A percentile compares a stretch with the other conserved stretches of the same genome.
Conservation (phyloP, 2,888 invertebrate genomes). For the Biston betularia region DNA sequence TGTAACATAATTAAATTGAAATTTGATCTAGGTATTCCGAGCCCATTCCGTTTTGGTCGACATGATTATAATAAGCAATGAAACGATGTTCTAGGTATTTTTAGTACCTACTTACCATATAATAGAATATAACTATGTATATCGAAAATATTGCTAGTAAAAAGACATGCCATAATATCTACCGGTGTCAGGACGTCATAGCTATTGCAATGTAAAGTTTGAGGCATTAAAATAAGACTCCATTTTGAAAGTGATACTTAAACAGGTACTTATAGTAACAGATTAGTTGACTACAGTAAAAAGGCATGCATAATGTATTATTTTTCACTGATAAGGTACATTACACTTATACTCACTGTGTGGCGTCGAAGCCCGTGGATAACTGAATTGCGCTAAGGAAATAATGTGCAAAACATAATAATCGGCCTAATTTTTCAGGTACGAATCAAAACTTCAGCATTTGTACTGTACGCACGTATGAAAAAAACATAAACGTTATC, state of each 20-base stretch:
- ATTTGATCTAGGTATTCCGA: not conserved
- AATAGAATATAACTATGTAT: not conserved
- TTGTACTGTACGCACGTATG: constrained; percentile 20
- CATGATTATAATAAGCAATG: not conserved
- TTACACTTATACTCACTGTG: constrained; percentile 72
- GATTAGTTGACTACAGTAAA: not conserved
- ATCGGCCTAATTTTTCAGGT: constrained; percentile 14
- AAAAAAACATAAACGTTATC: constrained; percentile 44
- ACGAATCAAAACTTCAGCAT: constrained; percentile 39
- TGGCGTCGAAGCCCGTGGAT: constrained; percentile 83
- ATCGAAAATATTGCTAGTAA: not conserved
- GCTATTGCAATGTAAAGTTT: too few relatives aligned
- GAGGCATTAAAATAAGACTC: too few relatives aligned
- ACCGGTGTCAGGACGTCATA: too few relatives aligned
- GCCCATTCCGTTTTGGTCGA: not conserved
- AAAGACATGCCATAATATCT: too few relatives aligned
- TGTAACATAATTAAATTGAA: not conserved
- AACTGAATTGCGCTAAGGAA: constrained; percentile 78
- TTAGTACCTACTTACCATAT: not conserved
- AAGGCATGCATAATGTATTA: not conserved
- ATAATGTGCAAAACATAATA: constrained; percentile 43
- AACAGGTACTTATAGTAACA: not conserved
- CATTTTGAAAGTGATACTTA: too few relatives aligned
- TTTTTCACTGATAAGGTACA: not conserved
- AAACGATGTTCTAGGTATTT: not conserved